These are phyloP conservation scores for Thysanoteuthis rhombus DNA, from an alignment of 2,888 invertebrate species.

Conservation along the genomic window DNA sequence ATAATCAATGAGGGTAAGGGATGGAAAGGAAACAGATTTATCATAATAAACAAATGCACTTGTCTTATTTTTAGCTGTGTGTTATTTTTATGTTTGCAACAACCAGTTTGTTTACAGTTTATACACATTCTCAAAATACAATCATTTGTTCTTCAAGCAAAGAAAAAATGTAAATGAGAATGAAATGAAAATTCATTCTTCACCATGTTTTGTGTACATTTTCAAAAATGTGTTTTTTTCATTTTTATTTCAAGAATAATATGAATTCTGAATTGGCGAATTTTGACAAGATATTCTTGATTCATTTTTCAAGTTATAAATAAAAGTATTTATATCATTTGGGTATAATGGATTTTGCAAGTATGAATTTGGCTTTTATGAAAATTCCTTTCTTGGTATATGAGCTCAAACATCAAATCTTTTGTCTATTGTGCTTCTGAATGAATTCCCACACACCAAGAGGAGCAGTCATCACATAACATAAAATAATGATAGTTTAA, in stretches of 20 bases:
- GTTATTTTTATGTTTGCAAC: conserved; percentile 12
- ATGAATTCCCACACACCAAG: not conserved
- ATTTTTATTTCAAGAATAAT: not conserved
- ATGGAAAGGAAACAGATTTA: not conserved
- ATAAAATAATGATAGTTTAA: not conserved
- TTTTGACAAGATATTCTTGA: not conserved
- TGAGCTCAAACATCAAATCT: not conserved
- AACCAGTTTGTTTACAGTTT: not conserved
- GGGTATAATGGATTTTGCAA: not conserved
- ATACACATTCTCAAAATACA: not conserved
- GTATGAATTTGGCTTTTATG: not conserved
- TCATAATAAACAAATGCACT: not conserved
- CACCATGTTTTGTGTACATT: not conserved
- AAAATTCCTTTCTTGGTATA: not conserved
- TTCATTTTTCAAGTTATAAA: not conserved
- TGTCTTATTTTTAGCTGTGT: not conserved
- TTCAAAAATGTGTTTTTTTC: not conserved
- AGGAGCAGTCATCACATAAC: not conserved
- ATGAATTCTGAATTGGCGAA: not conserved
- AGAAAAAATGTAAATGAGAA: not conserved
- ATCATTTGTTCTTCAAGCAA: not conserved
- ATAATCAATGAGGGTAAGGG: not conserved
- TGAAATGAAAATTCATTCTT: not conserved
- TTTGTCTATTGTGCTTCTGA: not conserved
- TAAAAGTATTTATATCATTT: not conserved